Conservation (phyloP, 2,888 invertebrate species). For the Melanostoma scalare region DNA sequence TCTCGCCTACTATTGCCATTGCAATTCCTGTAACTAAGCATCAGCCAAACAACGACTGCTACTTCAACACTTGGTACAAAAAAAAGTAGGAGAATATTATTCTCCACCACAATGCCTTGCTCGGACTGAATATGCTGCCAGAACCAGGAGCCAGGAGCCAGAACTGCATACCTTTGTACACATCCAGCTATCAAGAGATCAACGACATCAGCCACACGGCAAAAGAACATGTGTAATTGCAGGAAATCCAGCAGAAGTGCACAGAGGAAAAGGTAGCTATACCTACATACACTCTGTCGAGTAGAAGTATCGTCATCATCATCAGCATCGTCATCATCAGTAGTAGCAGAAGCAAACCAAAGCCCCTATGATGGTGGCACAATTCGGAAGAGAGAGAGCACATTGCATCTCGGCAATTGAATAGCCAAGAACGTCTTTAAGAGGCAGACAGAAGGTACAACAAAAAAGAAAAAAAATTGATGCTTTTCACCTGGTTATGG, state of each 20-base stretch:
- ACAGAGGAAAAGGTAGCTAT: slow-evolving; percentile 35
- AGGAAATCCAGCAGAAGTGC: slow-evolving; percentile 54
- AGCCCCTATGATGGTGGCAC: slow-evolving; percentile 34
- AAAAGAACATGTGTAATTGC: slow-evolving; percentile 67
- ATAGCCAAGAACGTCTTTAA: slow-evolving; percentile 46
- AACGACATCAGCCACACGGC: slow-evolving; percentile 58
- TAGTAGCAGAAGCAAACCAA: not conserved
- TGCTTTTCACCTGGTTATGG: slow-evolving; percentile 39
- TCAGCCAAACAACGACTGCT: slow-evolving; percentile 19
- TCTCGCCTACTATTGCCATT: slow-evolving; percentile 16
- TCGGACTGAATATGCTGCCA: slow-evolving; percentile 35
- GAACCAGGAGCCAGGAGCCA: slow-evolving; percentile 29
- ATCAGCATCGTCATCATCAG: slow-evolving; percentile 27
- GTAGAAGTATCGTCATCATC: slow-evolving; percentile 48
- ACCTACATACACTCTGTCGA: slow-evolving; percentile 4
- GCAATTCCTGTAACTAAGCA: slow-evolving; percentile 22
- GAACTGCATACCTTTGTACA: not conserved
- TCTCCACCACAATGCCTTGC: slow-evolving; percentile 26
- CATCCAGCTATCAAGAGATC: slow-evolving; percentile 55
- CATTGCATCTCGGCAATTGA: slow-evolving; percentile 39
- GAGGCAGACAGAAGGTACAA: slow-evolving; percentile 3
- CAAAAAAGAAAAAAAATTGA: not conserved
- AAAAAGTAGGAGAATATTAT: slow-evolving; percentile 33
- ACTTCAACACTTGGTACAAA: slow-evolving; percentile 29
- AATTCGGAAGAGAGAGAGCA: slow-evolving; percentile 25